These are phyloP conservation scores for Plemyria rubiginata DNA, from an alignment of 2,888 invertebrate species.

Conservation along the genomic window DNA sequence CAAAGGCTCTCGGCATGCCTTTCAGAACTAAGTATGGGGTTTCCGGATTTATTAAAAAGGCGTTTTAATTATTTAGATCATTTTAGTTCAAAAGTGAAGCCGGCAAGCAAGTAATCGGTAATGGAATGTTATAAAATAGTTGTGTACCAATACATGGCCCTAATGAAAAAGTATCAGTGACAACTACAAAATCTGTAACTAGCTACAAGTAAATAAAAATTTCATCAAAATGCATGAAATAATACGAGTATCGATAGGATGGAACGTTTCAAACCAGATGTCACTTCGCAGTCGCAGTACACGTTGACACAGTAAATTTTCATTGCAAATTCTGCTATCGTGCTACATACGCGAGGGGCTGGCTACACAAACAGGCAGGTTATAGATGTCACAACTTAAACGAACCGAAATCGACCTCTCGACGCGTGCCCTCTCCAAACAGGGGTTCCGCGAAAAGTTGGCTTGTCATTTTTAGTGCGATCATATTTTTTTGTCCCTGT, in stretches of 20 bases:
- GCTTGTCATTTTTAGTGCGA: conserved; percentile 33
- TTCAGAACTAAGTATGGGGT: not conserved
- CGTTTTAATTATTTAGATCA: not conserved
- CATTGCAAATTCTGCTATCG: conserved; percentile 81
- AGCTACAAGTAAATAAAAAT: conserved; percentile 16
- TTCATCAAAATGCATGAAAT: conserved; percentile 38
- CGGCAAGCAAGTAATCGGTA: too few species aligned
- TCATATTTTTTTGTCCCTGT: not conserved
- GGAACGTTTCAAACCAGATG: conserved; percentile 62
- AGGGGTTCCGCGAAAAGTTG: conserved; percentile 42
- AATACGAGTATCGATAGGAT: conserved; percentile 48
- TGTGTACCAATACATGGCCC: too few species aligned
- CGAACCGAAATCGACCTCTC: conserved; percentile 79
- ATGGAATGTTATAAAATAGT: too few species aligned
- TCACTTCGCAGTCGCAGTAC: conserved; percentile 72
- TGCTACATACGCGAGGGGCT: conserved; percentile 66
- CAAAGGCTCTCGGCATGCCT: conserved; percentile 8
- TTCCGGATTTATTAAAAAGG: not conserved
- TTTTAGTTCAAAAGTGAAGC: too few species aligned
- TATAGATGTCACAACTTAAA: conserved; percentile 82
- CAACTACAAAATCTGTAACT: conserved; percentile 8
- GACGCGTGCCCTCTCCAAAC: conserved; percentile 42
- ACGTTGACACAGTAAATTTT: conserved; percentile 77
- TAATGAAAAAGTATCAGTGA: too few species aligned
- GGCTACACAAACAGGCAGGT: conserved; percentile 75